Percentiles rank a stretch among this genome's conserved stretches.
Evolutionary conservation across 2,113 vertebrate genomes (phyloP).

Genomic region (Megaceryle torquata): DNA sequence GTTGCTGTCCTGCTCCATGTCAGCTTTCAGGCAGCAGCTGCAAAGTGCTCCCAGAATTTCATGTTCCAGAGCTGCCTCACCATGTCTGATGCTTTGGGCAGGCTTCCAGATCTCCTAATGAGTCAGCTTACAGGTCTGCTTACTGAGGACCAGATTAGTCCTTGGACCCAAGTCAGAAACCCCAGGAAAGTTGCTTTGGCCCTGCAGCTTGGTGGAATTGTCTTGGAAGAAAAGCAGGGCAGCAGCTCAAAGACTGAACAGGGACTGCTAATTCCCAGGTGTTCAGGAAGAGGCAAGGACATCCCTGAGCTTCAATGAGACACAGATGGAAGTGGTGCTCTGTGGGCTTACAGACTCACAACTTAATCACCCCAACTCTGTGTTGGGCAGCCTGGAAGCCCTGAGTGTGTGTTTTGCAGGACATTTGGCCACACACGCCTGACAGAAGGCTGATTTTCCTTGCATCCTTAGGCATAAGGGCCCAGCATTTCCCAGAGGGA

Average conservation of each 20-base stretch:
- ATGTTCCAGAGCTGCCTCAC: neutral
- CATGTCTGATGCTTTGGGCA: neutral
- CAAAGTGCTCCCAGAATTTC: conserved; percentile 4
- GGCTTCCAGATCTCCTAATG: conserved; percentile 11
- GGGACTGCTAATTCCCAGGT: neutral
- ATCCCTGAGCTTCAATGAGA: neutral
- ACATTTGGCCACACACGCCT: accelerated
- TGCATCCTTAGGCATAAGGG: neutral
- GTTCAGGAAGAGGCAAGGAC: neutral
- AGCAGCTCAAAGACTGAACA: neutral
- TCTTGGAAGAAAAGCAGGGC: neutral
- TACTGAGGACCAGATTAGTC: neutral
- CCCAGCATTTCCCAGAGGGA: neutral
- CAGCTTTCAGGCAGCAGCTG: conserved; percentile 35
- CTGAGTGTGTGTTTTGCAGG: neutral
- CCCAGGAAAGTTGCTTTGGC: neutral
- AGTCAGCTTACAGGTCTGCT: neutral
- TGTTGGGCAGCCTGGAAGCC: neutral
- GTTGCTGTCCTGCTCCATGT: neutral
- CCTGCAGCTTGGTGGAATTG: neutral
- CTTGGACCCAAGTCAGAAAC: neutral
- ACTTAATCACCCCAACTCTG: neutral
- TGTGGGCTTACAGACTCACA: neutral
- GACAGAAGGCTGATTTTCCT: neutral
- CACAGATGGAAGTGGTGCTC: neutral